A percentile compares a stretch with the other conserved stretches of the same genome.
These are phyloP conservation scores for Maniola jurtina DNA, from an alignment of 1,140 invertebrate genomes.

Conservation along the genomic window DNA sequence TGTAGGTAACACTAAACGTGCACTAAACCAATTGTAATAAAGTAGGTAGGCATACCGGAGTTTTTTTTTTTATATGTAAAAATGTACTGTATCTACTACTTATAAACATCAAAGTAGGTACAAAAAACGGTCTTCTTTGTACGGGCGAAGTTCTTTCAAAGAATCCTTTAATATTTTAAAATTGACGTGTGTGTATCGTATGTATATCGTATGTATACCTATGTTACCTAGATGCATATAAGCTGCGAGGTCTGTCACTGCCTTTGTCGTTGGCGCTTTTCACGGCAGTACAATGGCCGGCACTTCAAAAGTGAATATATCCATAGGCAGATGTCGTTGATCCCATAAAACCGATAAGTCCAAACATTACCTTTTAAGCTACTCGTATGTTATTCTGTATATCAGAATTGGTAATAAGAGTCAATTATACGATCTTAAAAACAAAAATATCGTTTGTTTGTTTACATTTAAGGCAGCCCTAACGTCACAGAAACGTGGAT, in stretches of 20 bases:
- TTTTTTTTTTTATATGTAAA: no score
- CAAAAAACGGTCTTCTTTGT: background rate
- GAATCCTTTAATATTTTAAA: constrained; percentile 1
- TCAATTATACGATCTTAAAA: background rate
- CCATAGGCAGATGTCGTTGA: constrained; percentile 14
- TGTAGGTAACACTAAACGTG: no score
- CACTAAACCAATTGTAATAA: no score
- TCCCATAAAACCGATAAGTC: constrained; percentile 16
- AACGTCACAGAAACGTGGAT: background rate
- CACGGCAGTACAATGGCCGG: constrained; percentile 42
- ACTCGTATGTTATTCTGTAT: background rate
- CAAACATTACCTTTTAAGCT: background rate
- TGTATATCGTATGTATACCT: background rate
- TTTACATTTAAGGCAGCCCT: background rate
- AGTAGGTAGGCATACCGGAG: no score
- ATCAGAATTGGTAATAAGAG: background rate
- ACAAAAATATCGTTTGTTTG: background rate
- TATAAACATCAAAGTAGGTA: background rate
- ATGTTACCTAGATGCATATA: constrained; percentile 23
- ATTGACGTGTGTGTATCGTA: constrained; percentile 8
- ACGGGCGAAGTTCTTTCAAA: background rate
- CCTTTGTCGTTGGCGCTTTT: constrained; percentile 45
- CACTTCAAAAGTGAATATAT: constrained; percentile 36
- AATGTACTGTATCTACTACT: no score
- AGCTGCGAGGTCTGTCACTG: constrained; percentile 23